Base-by-base conservation (phyloP, 2,113 vertebrate species). In the Sprattus sprattus region DNA sequence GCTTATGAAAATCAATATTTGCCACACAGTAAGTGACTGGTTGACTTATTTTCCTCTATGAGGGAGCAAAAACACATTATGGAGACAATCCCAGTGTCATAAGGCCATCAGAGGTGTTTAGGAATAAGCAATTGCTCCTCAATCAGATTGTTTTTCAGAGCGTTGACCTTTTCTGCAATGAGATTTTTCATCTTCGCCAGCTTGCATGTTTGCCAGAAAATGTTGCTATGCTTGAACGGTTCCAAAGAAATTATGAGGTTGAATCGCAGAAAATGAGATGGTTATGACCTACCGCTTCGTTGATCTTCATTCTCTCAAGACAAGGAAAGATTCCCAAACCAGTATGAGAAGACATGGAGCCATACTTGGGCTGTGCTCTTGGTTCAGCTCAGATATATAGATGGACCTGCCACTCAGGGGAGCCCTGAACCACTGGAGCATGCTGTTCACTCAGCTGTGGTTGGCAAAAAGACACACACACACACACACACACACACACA, bases 391-490 rank as follows among this genome's bases (percentile, higher is more conserved):
- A 64, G 28, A 28, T 84, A 28, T 84, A 39, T 39, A 78, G 71
- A 78, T 78, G 18, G 71, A 39, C 28, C 71, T 78, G 71, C 71
- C 71, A 78, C 28, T 78, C 28, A 78, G 25, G 28, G 2, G 15
- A 28, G 13, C 32, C 25, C 28, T 28, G 9, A 15, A 1, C 64
- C 71, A 82, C 13, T 82, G 82, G 44, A 85, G 52, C 46, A 3
- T 80, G 28, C 84, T 64, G 89, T 84, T 86, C 82, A 75, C 81
- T 87, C 78, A 52, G 83, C 85, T 45, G 32, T 82, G 50, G 81
- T 32, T 54, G 45, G 84, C 85, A 46, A 47, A 87, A 86, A 81
- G 57, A 16, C 67, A 75, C 67, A 32, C 67, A 32, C 11, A 39
- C 67, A 71, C 64, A n/a, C n/a, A n/a, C n/a, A n/a, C n/a, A 39